Evolutionary conservation across 2,797 vertebrate species (phyloP).

Genomic region (Toxotes lorentzi): DNA sequence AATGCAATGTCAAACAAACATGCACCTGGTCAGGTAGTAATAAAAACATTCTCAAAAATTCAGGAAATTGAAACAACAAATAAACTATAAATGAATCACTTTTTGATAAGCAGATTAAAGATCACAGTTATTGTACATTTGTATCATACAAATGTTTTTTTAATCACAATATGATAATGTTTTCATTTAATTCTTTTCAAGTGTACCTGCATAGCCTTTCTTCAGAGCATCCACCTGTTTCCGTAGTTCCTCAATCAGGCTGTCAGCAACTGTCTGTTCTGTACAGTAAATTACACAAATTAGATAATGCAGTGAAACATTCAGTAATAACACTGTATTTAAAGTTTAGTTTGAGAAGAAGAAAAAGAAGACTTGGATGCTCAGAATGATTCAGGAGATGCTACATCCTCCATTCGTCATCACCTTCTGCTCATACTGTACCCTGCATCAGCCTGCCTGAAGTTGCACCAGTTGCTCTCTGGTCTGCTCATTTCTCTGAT

Average conservation of each 20-base stretch:
- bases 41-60: background rate
- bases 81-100: background rate
- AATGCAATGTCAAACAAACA: background rate
- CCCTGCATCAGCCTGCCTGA: constrained; percentile 3
- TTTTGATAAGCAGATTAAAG: background rate
- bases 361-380: background rate
- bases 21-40: background rate
- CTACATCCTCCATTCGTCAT: background rate
- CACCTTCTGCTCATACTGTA: background rate
- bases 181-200: background rate
- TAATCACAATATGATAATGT: background rate
- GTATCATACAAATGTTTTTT: background rate
- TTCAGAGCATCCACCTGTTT: constrained; percentile 22
- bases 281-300: background rate
- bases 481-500: constrained; percentile 50
- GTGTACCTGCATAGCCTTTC: constrained; percentile 33
- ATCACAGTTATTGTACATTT: background rate
- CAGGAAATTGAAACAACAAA: too few relatives aligned
- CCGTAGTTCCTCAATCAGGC: constrained; percentile 11
- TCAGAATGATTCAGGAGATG: background rate
- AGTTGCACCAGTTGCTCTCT: constrained; percentile 44
- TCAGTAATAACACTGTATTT: background rate
- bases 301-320: background rate
- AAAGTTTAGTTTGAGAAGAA: background rate
- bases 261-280: background rate